Evolutionary conservation across 2,113 vertebrate genomes (phyloP).

Genomic region (Tychaedon coryphoeus): DNA sequence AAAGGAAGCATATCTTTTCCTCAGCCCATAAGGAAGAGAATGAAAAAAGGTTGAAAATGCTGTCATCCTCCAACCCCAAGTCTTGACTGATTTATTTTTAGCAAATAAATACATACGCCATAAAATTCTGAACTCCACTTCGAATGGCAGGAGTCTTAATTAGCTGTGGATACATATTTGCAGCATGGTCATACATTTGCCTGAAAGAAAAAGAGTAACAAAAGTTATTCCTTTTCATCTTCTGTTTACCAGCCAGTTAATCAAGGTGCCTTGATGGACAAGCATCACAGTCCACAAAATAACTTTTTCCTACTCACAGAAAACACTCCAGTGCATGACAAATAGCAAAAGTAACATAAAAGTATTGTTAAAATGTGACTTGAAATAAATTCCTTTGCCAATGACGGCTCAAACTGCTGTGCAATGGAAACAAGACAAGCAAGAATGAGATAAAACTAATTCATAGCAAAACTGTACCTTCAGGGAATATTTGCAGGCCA

Average conservation of each 20-base stretch:
- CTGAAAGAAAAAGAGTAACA: constrained; percentile 67
- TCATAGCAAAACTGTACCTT: background rate
- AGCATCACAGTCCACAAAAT: background rate
- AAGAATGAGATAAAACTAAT: background rate
- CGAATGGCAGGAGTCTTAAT: constrained; percentile 70
- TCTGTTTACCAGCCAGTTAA: background rate
- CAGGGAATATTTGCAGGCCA: background rate
- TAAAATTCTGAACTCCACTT: constrained; percentile 76
- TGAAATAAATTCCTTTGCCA: background rate
- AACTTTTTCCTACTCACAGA: background rate
- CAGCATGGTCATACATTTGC: constrained; percentile 85
- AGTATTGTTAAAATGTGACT: background rate
- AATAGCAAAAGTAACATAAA: background rate
- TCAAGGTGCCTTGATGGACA: background rate
- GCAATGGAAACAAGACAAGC: background rate
- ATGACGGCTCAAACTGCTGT: background rate
- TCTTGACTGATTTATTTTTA: background rate
- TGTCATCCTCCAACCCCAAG: background rate
- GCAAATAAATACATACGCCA: constrained; percentile 75
- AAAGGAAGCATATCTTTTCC: background rate
- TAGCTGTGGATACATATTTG: constrained; percentile 87
- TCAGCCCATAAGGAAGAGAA: background rate
- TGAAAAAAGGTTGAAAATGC: background rate
- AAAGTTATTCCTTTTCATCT: background rate
- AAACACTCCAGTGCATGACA: background rate